These are phyloP conservation scores for Ametastegia equiseti DNA, from an alignment of 2,888 invertebrate species.

Conservation along the genomic window DNA sequence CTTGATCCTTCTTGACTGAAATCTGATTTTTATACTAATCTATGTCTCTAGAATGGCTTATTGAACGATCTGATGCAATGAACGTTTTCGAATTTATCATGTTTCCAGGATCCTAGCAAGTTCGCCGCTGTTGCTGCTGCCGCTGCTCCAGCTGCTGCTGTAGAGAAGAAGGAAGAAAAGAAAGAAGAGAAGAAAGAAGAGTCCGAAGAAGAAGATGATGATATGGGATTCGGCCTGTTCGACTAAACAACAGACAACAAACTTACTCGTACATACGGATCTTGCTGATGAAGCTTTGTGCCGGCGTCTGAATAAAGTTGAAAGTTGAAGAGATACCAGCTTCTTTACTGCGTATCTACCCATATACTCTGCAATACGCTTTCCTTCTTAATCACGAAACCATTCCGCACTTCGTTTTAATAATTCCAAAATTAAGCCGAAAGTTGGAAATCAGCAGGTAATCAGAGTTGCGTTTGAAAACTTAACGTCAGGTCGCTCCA, in stretches of 20 bases:
- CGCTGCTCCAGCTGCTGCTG: constrained; percentile 80
- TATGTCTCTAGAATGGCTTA: neutral
- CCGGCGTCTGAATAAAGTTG: constrained; percentile 67
- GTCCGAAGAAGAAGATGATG: constrained; percentile 91
- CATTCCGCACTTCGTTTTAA: neutral
- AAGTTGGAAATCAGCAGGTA: too few species aligned
- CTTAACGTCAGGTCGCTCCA: too few species aligned
- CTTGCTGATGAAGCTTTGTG: constrained; percentile 59
- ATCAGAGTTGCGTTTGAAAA: too few species aligned
- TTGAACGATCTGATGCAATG: neutral
- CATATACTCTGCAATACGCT: neutral
- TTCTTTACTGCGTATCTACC: neutral
- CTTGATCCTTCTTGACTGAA: neutral
- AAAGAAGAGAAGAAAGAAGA: constrained; percentile 85
- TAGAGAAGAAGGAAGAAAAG: constrained; percentile 87
- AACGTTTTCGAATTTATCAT: neutral
- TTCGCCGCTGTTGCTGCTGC: constrained; percentile 84
- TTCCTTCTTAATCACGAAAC: neutral
- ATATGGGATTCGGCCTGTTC: constrained; percentile 98
- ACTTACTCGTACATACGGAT: constrained; percentile 26
- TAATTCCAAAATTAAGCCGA: neutral
- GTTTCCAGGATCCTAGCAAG: constrained; percentile 94
- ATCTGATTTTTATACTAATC: neutral
- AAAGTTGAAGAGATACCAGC: constrained; percentile 56
- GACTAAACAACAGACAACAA: constrained; percentile 79